These are phyloP conservation scores for Crax fasciolata DNA, from an alignment of 2,797 vertebrate species.

Conservation along the genomic window DNA sequence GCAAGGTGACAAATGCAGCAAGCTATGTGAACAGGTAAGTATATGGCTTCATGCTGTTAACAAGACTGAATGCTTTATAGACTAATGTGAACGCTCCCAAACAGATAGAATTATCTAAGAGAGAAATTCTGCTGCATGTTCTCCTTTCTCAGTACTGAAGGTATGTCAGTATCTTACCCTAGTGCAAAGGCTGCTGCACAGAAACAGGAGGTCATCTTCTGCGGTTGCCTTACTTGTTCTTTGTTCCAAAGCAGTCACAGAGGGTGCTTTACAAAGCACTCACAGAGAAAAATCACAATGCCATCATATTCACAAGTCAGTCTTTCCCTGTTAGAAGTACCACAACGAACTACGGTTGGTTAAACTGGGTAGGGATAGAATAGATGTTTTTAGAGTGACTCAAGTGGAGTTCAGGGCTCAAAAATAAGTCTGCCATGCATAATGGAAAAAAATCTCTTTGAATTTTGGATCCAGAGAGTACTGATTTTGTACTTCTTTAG, in stretches of 20 bases:
- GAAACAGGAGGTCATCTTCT: background rate
- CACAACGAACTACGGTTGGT: background rate
- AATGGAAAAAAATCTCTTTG: background rate
- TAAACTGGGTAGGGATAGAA: background rate
- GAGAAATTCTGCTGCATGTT: background rate
- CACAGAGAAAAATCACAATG: background rate
- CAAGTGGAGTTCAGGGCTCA: background rate
- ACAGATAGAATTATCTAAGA: background rate
- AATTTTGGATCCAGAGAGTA: background rate
- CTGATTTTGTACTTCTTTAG: background rate
- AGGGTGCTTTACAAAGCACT: background rate
- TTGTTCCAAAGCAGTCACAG: background rate
- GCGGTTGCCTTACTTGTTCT: background rate
- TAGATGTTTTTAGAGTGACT: background rate
- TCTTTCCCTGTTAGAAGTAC: background rate
- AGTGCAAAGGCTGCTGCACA: background rate
- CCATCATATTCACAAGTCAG: background rate
- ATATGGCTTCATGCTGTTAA: background rate
- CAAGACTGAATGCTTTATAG: background rate
- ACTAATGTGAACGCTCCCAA: background rate
- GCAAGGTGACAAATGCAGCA: background rate
- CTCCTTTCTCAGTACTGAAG: background rate
- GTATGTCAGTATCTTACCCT: background rate
- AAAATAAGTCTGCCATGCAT: background rate
- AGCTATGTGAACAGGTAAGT: rapidly evolving